Base-by-base conservation (phyloP, 2,888 invertebrate species). In the Siphonodentalium dalli region DNA sequence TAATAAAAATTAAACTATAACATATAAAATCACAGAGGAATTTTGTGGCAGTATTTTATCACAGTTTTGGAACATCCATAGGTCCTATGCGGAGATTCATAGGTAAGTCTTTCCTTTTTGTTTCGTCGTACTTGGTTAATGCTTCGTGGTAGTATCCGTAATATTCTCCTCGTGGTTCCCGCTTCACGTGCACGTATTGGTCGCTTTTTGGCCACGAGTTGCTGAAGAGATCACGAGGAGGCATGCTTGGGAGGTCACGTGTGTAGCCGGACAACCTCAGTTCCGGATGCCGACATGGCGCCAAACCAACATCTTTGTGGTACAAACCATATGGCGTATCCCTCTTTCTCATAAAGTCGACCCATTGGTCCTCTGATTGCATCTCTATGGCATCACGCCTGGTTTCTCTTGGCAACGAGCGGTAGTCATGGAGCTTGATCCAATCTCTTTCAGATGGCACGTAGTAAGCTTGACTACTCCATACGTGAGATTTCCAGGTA, bases 91-190 rank as follows among this genome's bases (percentile, higher is more conserved):
- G 49, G 61, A 61, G 57, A 35, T 61, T 68, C 8, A 62, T 62
- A 0, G 75, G 74, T 39, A 65, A 54, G 28, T 70, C 66, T 20
- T 57, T 62, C 42, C 63, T 59, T 15, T 71, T 57, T 21, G 69
- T 49, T 9, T 63, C 64, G 9, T 62, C 54, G 31, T 73, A 71
- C 2, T 57, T 49, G 27, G 72, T 72, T 6, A 75, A 61, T 7
- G 73, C 70, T 43, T 75, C 73, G 41, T 75, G 74, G 46, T 75
- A 75, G 39, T 74, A 74, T 2, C 72, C 72, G 44, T 75, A 75
- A 45, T 73, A 74, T 18, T 74, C 69, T 18, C 71, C 71, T 5
- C 71, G 51, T 7, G 70, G 68, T 26, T 64, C 64, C 11, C 71
- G 54, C 45, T 65, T 62, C 13, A 66, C 64, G 6, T 70, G 69